Base-by-base conservation (phyloP, 2,113 vertebrate species). In the Lycocorax pyrrhopterus region DNA sequence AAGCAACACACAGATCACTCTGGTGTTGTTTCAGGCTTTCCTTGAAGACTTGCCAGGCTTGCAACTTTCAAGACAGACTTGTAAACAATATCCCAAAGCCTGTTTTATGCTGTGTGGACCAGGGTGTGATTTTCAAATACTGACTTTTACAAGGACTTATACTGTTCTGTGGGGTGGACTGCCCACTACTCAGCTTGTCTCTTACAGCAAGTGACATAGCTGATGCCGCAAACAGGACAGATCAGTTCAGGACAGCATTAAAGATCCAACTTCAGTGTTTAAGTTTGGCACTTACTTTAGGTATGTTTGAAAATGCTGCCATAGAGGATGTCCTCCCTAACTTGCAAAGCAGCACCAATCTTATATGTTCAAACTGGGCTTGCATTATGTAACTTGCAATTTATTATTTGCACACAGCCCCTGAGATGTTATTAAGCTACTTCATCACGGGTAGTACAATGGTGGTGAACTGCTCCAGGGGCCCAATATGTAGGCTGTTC, bases 11-110 rank as follows among this genome's bases (percentile, higher is more conserved):
- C 25, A 74, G 88, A 88, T 49, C 60, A 72, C 64, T 81, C 58
- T 41, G 64, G 64, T 92, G 49, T 51, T 96, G 46, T 81, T 80
- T 91, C 85, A 75, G 73, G 76, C 64, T 92, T 93, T 88, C 49
- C 83, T 84, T 88, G 79, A 90, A 95, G 88, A 90, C 22, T 81
- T 85, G 73, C 75, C 72, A 94, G 56, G 85, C 64, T 84, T 90
- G 94, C 60, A 89, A 56, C 90, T 94, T 88, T 86, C 69, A 75
- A 59, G 87, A 77, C 0, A 87, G 46, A 55, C 52, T 90, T 77
- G 68, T 0, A n/a, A 94, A 85, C 52, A 84, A 33, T 47, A 67
- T 16, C 47, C 32, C 64, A 93, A 90, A 92, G 51, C 29, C 43
- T 74, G 25, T 60, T 94, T 90, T 60, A 39, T 81, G 69, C 73